Conservation (phyloP, 2,113 vertebrate species). For the Illadopsis cleaveri region DNA sequence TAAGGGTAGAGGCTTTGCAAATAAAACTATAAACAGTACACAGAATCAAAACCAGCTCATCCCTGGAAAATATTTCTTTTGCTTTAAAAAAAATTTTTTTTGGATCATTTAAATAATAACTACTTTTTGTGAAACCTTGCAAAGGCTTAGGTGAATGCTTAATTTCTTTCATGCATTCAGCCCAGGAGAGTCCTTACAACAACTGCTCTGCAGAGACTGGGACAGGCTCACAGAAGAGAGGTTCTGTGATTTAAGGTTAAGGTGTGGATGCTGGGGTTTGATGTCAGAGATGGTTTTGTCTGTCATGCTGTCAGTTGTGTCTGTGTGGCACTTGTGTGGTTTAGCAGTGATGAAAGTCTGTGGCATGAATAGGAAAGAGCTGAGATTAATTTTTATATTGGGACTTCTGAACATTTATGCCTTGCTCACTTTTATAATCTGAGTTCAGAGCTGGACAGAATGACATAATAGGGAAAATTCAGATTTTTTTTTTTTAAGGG, state of each 20-base stretch:
- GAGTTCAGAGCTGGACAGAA: conserved; percentile 11
- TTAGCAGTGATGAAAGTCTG: background rate
- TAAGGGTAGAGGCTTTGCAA: background rate
- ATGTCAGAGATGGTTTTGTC: background rate
- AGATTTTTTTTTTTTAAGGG: conserved; percentile 38
- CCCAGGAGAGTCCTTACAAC: background rate
- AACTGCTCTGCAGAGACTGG: background rate
- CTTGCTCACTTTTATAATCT: background rate
- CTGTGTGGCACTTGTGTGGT: background rate
- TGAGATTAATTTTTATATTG: conserved; percentile 37
- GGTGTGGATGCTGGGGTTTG: background rate
- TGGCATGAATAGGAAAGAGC: background rate
- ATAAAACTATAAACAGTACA: background rate
- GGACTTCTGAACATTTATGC: conserved; percentile 9
- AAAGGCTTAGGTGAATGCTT: background rate
- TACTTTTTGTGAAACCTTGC: background rate
- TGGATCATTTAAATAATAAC: background rate
- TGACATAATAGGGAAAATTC: conserved; percentile 47
- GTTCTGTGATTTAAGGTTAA: background rate
- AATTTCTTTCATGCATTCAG: background rate
- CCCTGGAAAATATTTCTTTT: background rate
- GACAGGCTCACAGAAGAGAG: background rate
- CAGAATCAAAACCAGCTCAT: background rate
- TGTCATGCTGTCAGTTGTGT: background rate
- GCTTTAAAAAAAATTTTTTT: background rate